Base-by-base conservation (phyloP, 1,140 invertebrate genomes). In the Antheraea pernyi region DNA sequence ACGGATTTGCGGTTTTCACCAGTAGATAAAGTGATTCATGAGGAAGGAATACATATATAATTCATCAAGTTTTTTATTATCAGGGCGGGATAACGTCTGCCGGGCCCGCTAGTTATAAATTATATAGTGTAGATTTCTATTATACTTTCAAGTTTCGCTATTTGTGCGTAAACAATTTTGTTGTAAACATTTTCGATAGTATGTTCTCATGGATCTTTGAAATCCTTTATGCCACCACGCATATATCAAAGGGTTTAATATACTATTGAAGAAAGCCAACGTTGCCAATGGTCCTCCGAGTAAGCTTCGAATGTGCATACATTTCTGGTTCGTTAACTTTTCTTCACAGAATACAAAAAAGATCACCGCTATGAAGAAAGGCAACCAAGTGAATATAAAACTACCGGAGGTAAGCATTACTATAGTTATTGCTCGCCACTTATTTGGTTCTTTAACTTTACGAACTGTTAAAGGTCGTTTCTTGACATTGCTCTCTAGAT, bases 201-300 rank as follows among this genome's bases (percentile, higher is more conserved):
- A 70, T 30, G 19, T 74, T 73, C 71, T 82, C 9, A 88, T 72
- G 22, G 78, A 82, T 70, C 75, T 85, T 72, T 91, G 86, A 72
- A 94, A 94, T 1, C 93, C 93, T 80, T 94, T 95, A 88, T 96
- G 95, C 93, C 95, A 96, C 91, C 95, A 94, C 2, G 95, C 95
- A 79, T 96, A 96, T 69, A 96, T 95, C 60, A 96, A 89, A 10
- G 95, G 95, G 86, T 96, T 96, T 30, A 96, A 84, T 19, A 95
- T 87, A 71, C 94, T 95, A 80, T 96, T 96, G 16, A 94, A 83
- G 82, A 95, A 95, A 16, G 94, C 94, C 22, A 95, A 80, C 19
- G 93, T 91, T 10, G 93, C 91, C 36, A 94, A 70, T 5, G 94
- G 94, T 74, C 93, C 93, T 1, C 89, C 88, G 0, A 95, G 82